A percentile compares a stretch with the other conserved stretches of the same genome.
These are phyloP conservation scores for Helicolenus hilgendorfi DNA, from an alignment of 2,797 vertebrate species.

Conservation along the genomic window DNA sequence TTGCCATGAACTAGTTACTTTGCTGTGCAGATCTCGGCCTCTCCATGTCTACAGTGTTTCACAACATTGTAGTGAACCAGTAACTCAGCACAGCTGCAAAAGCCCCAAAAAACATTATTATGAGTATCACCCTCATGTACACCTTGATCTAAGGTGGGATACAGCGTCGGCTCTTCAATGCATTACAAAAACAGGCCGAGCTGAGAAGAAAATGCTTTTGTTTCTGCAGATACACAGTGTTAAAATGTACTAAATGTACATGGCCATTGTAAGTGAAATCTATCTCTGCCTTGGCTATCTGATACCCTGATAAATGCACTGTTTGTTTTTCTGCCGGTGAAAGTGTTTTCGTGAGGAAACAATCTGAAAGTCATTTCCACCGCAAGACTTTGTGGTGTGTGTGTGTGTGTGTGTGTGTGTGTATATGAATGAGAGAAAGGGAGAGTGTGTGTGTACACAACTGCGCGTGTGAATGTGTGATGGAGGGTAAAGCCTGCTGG, in stretches of 20 bases:
- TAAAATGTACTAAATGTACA: constrained; percentile 49
- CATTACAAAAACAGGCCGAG: neutral
- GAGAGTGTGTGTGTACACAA: neutral
- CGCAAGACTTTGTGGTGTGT: constrained; percentile 29
- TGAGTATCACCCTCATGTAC: neutral
- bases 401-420: neutral
- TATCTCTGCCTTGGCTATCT: constrained; percentile 62
- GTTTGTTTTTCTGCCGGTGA: constrained; percentile 64
- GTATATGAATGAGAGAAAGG: neutral
- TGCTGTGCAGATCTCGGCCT: neutral
- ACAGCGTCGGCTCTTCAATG: neutral
- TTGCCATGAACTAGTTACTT: neutral
- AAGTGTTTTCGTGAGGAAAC: constrained; percentile 65
- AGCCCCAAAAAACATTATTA: neutral
- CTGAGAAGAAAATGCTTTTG: neutral
- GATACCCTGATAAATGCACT: constrained; percentile 68
- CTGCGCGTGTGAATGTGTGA: neutral
- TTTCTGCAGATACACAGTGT: constrained; percentile 53
- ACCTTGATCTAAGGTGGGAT: constrained; percentile 6
- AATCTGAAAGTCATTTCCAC: constrained; percentile 80
- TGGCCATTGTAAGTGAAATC: constrained; percentile 59
- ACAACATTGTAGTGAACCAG: neutral
- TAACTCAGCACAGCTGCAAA: constrained; percentile 13
- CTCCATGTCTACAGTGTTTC: constrained; percentile 8
- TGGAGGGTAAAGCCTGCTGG: constrained; percentile 51